phyloP scores from a whole-genome alignment of 1,140 invertebrate species.

The Colletes gigas region DNA sequence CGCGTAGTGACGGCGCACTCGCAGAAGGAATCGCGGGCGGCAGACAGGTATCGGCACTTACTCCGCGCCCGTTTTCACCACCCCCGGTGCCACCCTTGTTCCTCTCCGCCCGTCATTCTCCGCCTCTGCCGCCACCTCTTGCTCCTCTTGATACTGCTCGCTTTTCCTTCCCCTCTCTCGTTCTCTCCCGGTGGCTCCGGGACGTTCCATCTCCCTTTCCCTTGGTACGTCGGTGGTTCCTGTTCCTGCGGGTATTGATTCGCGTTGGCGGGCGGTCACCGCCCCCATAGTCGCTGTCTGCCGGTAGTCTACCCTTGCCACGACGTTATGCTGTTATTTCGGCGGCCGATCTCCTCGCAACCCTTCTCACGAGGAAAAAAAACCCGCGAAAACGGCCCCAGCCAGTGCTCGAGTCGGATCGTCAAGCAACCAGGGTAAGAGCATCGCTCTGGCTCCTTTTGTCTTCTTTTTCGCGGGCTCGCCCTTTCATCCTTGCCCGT shows the following conservation, averaged over 20 bases:
- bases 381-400: constrained; percentile 23
- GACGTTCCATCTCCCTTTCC: constrained; percentile 63
- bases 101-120: constrained; percentile 50
- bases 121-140: constrained; percentile 53
- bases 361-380: constrained; percentile 44
- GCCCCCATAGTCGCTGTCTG: constrained; percentile 79
- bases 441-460: background rate
- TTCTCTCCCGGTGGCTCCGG: constrained; percentile 64
- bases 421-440: constrained; percentile 26
- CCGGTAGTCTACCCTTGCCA: constrained; percentile 78
- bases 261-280: constrained; percentile 81
- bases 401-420: constrained; percentile 7
- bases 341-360: constrained; percentile 66
- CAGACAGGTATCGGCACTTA: constrained; percentile 50
- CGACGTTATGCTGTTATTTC: constrained; percentile 74
- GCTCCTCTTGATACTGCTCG: constrained; percentile 69
- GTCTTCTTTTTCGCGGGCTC: background rate
- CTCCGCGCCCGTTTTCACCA: constrained; percentile 28
- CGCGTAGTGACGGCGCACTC: background rate
- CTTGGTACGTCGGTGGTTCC: constrained; percentile 75
- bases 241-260: constrained; percentile 82
- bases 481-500: too few relatives aligned
- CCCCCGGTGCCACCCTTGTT: constrained; percentile 28
- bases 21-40: constrained; percentile 28
- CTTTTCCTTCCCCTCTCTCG: constrained; percentile 59